Evolutionary conservation across 2,113 vertebrate species (phyloP), one percentile per base, ranked within the genome.

Genomic region (Macquaria ambigua): DNA sequence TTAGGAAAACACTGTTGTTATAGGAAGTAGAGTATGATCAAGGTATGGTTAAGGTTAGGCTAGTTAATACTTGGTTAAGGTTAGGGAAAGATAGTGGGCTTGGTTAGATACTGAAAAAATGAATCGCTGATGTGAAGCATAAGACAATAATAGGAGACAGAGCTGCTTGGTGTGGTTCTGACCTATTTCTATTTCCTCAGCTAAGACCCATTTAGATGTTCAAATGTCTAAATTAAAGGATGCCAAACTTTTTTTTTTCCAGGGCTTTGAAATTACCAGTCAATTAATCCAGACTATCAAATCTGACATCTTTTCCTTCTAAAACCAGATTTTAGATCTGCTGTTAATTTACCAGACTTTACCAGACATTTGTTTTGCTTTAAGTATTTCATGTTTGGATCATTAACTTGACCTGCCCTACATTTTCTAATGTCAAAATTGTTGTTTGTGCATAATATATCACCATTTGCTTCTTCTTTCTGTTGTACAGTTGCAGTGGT

Each of bases 331-430:
- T 69, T 69, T 10, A 48, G 34, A 64, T 64, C 62, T 64, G 18
- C 18, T 3, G 10, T 41, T 20, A 16, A 34, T 34, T 61, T 28
- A n/a, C 28, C 28, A 5, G 12, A 28, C 31, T 25, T 73, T 39
- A 46, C 25, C 28, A 50, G 28, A 52, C 21, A 6, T 20, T 53
- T 37, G 1, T 59, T 62, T 48, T 5, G 28, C 10, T 74, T 48
- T 8, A 9, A 73, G 64, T 48, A 72, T 56, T 61, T 61, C 23
- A 31, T 12, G 48, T 58, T 68, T 55, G 62, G 52, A n/a, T 72
- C 23, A 0, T 68, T 70, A 62, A 73, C 52, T 77, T 56, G 31
- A 23, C 52, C 46, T 69, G 55, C 16, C 14, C 52, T 48, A 34
- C 18, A 74, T 69, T 78, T 53, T 43, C 4, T 31, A 28, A 66